phyloP scores from a whole-genome alignment of 2,113 vertebrate species.

The Empidonax alnorum region DNA sequence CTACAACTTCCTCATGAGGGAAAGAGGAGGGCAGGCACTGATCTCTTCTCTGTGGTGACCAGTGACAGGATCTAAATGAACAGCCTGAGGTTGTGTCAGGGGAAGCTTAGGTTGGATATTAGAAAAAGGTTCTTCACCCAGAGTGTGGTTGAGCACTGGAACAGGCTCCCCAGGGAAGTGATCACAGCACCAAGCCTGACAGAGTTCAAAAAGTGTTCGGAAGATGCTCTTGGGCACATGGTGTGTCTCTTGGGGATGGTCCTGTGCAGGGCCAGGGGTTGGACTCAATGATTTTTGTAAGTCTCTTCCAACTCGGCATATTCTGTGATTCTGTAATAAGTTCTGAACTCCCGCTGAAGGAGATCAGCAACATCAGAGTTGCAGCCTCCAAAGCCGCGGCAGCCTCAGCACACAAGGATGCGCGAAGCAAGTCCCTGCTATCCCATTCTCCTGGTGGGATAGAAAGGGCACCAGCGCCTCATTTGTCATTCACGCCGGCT shows the following conservation, averaged over 20 bases:
- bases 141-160: not conserved
- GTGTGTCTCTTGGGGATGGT: not conserved
- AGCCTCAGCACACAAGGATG: no score
- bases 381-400: fast-evolving
- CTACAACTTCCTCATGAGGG: not conserved
- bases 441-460: not conserved
- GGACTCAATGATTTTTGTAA: not conserved
- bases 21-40: not conserved
- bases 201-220: not conserved
- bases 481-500: not conserved
- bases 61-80: not conserved
- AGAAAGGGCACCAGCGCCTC: not conserved
- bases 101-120: not conserved
- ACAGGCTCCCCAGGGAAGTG: not conserved
- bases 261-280: not conserved
- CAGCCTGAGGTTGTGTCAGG: not conserved
- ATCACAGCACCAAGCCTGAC: not conserved
- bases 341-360: not conserved
- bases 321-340: not conserved
- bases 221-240: not conserved
- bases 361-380: not conserved
- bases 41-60: not conserved
- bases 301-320: not conserved
- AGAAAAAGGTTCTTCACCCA: not conserved
- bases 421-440: fast-evolving